Conservation (phyloP, 1,140 invertebrate species). For the Tetranychus cinnabarinus region DNA sequence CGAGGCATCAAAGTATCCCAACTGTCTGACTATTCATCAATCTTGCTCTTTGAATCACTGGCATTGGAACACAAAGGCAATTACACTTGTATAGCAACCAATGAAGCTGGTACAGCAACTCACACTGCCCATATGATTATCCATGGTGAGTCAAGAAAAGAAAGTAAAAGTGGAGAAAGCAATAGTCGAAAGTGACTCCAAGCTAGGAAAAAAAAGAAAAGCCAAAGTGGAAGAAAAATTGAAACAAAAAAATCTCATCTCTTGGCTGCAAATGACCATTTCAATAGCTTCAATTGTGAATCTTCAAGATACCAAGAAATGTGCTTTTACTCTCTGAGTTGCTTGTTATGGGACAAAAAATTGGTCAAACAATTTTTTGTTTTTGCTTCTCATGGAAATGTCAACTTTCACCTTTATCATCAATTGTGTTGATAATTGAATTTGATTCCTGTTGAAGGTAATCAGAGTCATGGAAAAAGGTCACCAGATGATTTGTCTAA, state of each 20-base stretch:
- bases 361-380: too few species aligned
- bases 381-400: too few species aligned
- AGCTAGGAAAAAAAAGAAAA: neutral
- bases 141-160: constrained; percentile 33
- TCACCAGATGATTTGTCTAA: too few species aligned
- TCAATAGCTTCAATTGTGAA: too few species aligned
- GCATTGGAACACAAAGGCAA: constrained; percentile 35
- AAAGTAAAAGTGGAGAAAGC: neutral
- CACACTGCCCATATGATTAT: constrained; percentile 38
- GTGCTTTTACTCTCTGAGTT: too few species aligned
- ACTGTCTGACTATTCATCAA: constrained; percentile 13
- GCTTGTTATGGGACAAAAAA: too few species aligned
- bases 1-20: constrained; percentile 9
- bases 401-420: too few species aligned
- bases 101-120: constrained; percentile 33
- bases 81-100: constrained; percentile 36
- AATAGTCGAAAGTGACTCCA: neutral
- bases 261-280: too few species aligned
- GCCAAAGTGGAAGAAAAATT: neutral
- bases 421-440: too few species aligned
- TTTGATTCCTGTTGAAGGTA: too few species aligned
- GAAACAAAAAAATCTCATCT: neutral
- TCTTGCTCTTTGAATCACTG: constrained; percentile 14
- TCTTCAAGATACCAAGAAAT: too few species aligned
- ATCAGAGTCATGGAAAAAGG: too few species aligned